A percentile compares a stretch with the other conserved stretches of the same genome.
These are phyloP conservation scores for Mergus octosetaceus DNA, from an alignment of 2,797 vertebrate genomes.

Conservation along the genomic window DNA sequence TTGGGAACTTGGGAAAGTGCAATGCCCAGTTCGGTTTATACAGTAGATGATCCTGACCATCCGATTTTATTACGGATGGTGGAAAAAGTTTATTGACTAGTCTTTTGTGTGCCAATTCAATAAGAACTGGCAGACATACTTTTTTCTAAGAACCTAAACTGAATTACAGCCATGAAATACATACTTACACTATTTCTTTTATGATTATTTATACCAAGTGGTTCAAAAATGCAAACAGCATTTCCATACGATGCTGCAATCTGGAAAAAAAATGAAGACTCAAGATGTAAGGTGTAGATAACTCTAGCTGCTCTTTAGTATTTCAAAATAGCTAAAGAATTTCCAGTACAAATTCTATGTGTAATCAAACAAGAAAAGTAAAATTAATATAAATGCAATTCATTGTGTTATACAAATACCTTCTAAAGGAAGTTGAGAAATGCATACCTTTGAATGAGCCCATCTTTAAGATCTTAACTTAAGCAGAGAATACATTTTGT, in stretches of 20 bases:
- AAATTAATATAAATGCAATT: neutral
- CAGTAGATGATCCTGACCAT: neutral
- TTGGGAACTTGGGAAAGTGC: neutral
- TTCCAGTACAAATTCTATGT: neutral
- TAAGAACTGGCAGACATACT: neutral
- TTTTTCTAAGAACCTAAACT: neutral
- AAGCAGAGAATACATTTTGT: neutral
- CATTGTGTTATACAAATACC: neutral
- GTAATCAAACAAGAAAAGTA: neutral
- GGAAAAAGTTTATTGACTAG: neutral
- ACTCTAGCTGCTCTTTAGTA: neutral
- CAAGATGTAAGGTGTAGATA: constrained; percentile 40
- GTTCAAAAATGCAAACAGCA: constrained; percentile 98
- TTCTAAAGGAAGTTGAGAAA: neutral
- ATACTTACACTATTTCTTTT: constrained; percentile 85
- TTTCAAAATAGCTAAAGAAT: neutral
- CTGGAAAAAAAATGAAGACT: constrained; percentile 79
- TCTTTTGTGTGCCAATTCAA: neutral
- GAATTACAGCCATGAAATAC: constrained; percentile 44
- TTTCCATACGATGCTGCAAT: constrained; percentile 99
- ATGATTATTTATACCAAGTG: constrained; percentile 89
- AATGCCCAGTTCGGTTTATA: neutral
- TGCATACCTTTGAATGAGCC: neutral
- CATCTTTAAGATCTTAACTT: neutral
- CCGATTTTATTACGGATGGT: neutral